Conservation (phyloP, 2,797 vertebrate species). For the Labroides dimidiatus region DNA sequence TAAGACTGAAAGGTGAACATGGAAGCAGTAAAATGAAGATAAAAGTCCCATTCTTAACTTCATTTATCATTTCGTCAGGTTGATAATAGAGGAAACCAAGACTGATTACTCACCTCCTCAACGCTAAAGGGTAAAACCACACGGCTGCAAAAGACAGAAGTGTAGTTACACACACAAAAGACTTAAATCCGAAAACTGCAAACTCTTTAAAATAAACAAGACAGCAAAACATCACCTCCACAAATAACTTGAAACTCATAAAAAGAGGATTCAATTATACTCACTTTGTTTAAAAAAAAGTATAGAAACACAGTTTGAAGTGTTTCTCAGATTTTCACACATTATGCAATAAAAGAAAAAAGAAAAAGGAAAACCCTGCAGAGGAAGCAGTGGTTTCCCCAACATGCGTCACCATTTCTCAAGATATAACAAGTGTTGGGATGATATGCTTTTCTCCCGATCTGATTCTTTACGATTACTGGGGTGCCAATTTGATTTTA, state of each 20-base stretch:
- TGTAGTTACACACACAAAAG: conserved; percentile 3
- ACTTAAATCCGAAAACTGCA: not conserved
- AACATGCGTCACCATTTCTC: accelerated
- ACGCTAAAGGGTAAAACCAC: conserved; percentile 96
- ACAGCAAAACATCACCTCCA: not conserved
- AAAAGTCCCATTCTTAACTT: not conserved
- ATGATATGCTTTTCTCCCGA: too few species aligned
- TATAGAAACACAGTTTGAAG: not conserved
- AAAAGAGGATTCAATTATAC: not conserved
- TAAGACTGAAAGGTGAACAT: not conserved
- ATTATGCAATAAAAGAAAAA: not conserved
- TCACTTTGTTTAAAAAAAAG: not conserved
- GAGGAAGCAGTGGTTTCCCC: not conserved
- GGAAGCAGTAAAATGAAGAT: not conserved
- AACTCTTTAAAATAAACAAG: not conserved
- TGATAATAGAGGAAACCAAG: not conserved
- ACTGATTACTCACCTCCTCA: conserved; percentile 88
- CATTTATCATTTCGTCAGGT: not conserved
- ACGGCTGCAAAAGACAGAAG: conserved; percentile 85
- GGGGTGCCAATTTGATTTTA: too few species aligned
- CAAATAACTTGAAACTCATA: not conserved
- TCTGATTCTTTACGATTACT: too few species aligned
- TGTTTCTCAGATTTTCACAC: not conserved
- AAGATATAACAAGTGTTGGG: too few species aligned
- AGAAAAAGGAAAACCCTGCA: not conserved